Percentiles rank a stretch among this genome's conserved stretches.
Conservation (phyloP, 2,888 invertebrate species). For the Ectobius pallidus region DNA sequence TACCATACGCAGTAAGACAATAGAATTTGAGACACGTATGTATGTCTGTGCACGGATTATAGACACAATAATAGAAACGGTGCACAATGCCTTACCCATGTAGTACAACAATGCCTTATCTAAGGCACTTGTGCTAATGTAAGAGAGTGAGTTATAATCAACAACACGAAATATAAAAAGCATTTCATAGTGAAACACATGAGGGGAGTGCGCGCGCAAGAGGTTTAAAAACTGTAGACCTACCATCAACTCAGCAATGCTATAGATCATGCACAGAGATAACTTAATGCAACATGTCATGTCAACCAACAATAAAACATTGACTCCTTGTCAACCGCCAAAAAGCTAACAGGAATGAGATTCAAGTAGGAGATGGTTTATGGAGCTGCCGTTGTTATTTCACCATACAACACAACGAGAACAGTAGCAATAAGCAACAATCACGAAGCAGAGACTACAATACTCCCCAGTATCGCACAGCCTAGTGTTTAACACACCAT, state of each 20-base stretch:
- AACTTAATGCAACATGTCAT: neutral
- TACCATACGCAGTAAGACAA: constrained; percentile 33
- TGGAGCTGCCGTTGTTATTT: constrained; percentile 2
- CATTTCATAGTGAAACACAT: constrained; percentile 30
- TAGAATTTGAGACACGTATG: constrained; percentile 33
- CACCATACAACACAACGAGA: constrained; percentile 1
- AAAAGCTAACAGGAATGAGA: constrained; percentile 8
- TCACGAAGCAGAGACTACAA: constrained; percentile 19
- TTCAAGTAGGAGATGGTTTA: constrained; percentile 30
- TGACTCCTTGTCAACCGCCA: constrained; percentile 9
- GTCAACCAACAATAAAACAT: neutral
- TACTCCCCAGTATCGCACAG: constrained; percentile 2
- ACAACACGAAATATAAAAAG: constrained; percentile 44
- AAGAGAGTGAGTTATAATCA: constrained; percentile 43
- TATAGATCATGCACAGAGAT: constrained; percentile 37
- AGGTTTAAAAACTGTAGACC: constrained; percentile 35
- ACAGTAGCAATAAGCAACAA: neutral
- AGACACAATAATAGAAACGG: constrained; percentile 30
- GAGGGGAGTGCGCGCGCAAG: neutral
- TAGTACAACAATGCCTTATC: constrained; percentile 48
- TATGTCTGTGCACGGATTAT: constrained; percentile 40
- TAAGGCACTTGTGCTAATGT: constrained; percentile 50
- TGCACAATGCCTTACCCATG: constrained; percentile 34
- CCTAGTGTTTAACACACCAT: neutral
- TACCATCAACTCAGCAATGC: constrained; percentile 29